Evolutionary conservation across 2,797 vertebrate species (phyloP), one percentile per base, ranked within the genome.

Genomic region (Coluber constrictor): DNA sequence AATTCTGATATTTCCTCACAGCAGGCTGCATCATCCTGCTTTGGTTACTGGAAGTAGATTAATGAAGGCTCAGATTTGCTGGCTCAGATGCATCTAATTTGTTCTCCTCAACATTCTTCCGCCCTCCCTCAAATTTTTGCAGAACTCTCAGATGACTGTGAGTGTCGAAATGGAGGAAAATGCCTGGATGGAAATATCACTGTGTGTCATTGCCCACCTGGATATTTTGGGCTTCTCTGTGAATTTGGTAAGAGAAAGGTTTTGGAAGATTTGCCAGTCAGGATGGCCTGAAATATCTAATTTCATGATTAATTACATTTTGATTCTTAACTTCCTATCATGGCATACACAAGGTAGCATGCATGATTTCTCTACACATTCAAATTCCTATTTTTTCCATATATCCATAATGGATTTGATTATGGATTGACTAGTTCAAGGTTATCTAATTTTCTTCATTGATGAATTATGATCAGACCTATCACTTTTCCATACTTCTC

Each of bases 111-210:
- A 15, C 0, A 7, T 56, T 32, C 93, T 15, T 11, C 11, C 18
- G 27, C 20, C 60, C 59, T 32, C 74, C 74, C 83, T 61, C 18
- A 13, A 94, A 32, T 51, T 7, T 91, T 91, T 95, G 59, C 95
- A 98, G 98, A 97, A 57, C 93, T 96, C 55, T 94, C 96, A 18
- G 98, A 98, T 60, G 97, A 98, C 96, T 99, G 99, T 1, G 98
- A 98, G 47, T 99, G 99, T 97, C 98, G 98, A 94, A 99, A 99
- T 0, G 99, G 99, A 32, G 99, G 99, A 60, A 97, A 98, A 47
- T 99, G 99, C 95, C 97, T 98, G 94, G 98, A 98, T 94, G 96
- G 97, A 91, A 99, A 99, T 0, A 95, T 98, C 96, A 99, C 98
- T 4, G 96, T 98, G 94, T 98, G 98, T 97, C 98, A 98, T 97